Base-by-base conservation (phyloP, 1,140 invertebrate genomes). In the Leptinotarsa defecta region DNA sequence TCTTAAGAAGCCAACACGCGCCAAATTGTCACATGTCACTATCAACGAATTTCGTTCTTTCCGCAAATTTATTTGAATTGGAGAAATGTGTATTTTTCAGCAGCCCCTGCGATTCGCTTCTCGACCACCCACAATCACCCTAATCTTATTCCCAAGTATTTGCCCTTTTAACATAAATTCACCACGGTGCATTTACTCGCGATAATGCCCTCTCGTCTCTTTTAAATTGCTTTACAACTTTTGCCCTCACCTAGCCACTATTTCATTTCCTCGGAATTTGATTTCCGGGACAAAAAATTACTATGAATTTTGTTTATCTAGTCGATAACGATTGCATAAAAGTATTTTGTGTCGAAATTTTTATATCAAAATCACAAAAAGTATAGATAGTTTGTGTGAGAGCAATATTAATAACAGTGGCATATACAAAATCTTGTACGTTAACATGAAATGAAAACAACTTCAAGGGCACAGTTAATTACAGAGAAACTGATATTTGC, bases 21-120 rank as follows among this genome's bases (percentile, higher is more conserved):
- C 57, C 79, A 80, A 81, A 81, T 81, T 81, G 80, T 80, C 77
- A 81, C 77, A 78, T 81, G 80, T 81, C 80, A 81, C 71, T 63
- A 22, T 64, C 43, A 62, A 49, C 61, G 68, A 68, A 61, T 71
- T 71, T 76, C 68, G 17, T 48, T 43, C 65, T 75, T 79, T 74
- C 79, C 74, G 76, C 68, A 77, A 80, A 81, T 81, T 80, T 80
- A 78, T 74, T 75, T 70, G 79, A 79, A 81, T 81, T 81, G 80
- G 78, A 81, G 78, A 81, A 80, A 76, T 80, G 80, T 80, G 79
- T 81, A 80, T 80, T 80, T 76, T 77, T 77, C 43, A 72, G 62
- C 19, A 34, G 17, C 57, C 68, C 68, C 57, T 61, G 52, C 52
- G 52, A 57, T 57, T 57, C 52, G 52, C 52, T n/a, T 57, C 13